These are phyloP conservation scores for Cheilosia pagana DNA, from an alignment of 2,888 invertebrate genomes.

Conservation along the genomic window DNA sequence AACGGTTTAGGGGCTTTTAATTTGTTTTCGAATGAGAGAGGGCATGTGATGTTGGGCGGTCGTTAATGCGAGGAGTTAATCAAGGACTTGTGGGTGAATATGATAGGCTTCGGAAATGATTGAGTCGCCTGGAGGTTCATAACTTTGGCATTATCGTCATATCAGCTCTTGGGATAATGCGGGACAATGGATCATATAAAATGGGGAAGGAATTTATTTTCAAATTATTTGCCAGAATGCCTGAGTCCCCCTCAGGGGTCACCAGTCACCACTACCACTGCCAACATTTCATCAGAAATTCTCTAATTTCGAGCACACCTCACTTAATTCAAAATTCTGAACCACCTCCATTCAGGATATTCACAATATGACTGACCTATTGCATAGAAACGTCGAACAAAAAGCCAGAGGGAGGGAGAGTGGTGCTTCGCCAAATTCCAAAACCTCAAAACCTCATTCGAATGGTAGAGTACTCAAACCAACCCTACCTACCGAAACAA, in stretches of 20 bases:
- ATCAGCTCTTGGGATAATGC: no score
- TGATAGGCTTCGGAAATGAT: background rate
- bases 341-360: background rate
- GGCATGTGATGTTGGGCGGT: background rate
- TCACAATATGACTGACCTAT: constrained; percentile 8
- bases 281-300: background rate
- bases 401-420: background rate
- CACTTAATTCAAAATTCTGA: background rate
- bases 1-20: constrained; percentile 41
- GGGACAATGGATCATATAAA: no score
- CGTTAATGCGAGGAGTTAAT: background rate
- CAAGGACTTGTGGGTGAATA: background rate
- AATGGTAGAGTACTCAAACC: constrained; percentile 40
- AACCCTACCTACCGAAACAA: constrained; percentile 13
- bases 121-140: no score
- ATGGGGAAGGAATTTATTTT: no score
- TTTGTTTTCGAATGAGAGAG: constrained; percentile 31
- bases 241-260: no score
- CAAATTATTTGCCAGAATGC: no score
- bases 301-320: background rate
- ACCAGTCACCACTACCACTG: background rate
- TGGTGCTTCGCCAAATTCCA: constrained; percentile 40
- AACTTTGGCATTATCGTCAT: no score
- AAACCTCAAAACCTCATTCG: constrained; percentile 69
- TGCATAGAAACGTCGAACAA: constrained; percentile 7